Evolutionary conservation across 2,797 vertebrate species (phyloP).

Genomic region (Halcyon chelicuti): DNA sequence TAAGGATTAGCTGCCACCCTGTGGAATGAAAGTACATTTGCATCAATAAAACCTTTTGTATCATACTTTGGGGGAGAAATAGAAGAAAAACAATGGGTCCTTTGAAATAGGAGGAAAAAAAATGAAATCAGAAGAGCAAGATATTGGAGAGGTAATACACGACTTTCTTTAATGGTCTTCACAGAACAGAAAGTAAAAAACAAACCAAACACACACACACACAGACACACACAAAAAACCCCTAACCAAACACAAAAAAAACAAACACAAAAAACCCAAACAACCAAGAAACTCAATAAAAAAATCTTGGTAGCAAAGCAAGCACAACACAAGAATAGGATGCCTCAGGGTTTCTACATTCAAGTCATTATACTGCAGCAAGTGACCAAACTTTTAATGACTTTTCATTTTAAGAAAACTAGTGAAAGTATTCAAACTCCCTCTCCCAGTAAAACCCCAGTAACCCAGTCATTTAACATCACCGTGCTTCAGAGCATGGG

Average conservation of each 20-base stretch:
- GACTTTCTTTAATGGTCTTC: background rate
- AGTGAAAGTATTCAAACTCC: background rate
- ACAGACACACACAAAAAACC: no score
- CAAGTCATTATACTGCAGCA: background rate
- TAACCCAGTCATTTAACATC: background rate
- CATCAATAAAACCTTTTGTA: background rate
- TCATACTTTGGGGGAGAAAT: background rate
- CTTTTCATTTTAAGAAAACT: background rate
- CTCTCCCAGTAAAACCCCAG: background rate
- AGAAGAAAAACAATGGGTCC: background rate
- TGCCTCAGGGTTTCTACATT: background rate
- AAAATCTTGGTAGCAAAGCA: background rate
- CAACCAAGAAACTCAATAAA: no score
- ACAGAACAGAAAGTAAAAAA: background rate
- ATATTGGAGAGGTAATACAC: background rate
- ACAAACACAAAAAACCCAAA: no score
- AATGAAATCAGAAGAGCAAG: background rate
- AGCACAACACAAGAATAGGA: background rate
- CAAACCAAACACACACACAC: no score
- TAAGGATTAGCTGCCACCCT: background rate
- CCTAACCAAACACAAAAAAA: no score
- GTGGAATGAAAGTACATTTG: background rate
- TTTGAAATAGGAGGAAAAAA: background rate
- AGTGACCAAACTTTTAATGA: background rate
- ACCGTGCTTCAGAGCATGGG: background rate